Evolutionary conservation across 2,113 vertebrate species (phyloP).

Genomic region (Todiramphus saurophagus): DNA sequence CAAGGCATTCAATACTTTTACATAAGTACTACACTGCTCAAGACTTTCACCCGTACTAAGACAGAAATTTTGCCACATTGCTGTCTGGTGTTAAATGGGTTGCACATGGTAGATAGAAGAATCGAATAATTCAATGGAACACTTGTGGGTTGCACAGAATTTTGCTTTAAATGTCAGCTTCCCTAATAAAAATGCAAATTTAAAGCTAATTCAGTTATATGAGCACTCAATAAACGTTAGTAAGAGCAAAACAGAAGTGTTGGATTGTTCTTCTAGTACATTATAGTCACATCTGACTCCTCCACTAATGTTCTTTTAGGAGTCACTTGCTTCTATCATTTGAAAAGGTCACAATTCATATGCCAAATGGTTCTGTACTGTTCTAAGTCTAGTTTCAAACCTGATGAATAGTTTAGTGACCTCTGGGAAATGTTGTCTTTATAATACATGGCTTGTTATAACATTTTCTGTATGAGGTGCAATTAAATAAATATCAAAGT

Average conservation of each 20-base stretch:
- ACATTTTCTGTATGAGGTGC: neutral
- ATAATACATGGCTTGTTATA: neutral
- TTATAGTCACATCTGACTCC: neutral
- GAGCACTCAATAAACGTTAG: neutral
- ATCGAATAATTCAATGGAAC: neutral
- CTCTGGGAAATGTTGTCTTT: neutral
- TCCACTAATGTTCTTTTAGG: neutral
- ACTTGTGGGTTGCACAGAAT: neutral
- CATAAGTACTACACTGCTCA: neutral
- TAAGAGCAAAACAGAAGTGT: slow-evolving; percentile 2
- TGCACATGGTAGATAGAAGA: neutral
- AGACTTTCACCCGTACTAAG: neutral
- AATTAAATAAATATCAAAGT: slow-evolving; percentile 3
- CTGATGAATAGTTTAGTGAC: neutral
- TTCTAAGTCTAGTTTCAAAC: neutral
- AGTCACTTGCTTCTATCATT: neutral
- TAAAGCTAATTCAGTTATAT: neutral
- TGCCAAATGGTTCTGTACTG: neutral
- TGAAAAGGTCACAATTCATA: neutral
- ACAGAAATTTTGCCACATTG: neutral
- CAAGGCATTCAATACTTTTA: neutral
- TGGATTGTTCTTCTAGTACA: neutral
- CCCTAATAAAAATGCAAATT: slow-evolving; percentile 48
- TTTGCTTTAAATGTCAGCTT: slow-evolving; percentile 25
- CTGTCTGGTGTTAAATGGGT: neutral